Evolutionary conservation across 1,140 invertebrate species (phyloP).

Genomic region (Caenorhabditis inopinata): DNA sequence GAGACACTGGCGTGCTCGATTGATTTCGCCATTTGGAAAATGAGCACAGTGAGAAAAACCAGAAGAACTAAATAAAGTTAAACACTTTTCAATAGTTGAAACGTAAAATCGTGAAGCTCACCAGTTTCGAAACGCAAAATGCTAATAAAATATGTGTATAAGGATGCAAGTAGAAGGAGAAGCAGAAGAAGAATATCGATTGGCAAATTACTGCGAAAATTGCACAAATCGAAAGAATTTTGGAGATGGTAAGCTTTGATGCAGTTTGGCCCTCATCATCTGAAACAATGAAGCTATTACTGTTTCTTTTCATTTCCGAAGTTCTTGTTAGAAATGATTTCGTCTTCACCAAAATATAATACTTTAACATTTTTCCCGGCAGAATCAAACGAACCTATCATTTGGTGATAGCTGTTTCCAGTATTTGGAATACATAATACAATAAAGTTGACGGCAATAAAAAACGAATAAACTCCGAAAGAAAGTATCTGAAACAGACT

Average conservation of each 20-base stretch:
- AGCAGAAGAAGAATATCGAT: slow-evolving; percentile 30
- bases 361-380: neutral
- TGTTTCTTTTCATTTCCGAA: too few species aligned
- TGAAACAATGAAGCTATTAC: too few species aligned
- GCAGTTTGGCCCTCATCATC: neutral
- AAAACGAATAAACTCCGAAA: neutral
- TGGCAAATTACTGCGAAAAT: slow-evolving; percentile 12
- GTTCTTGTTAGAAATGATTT: too few species aligned
- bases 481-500: slow-evolving; percentile 3
- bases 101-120: neutral
- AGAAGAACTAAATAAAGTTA: slow-evolving; percentile 19
- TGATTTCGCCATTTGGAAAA: slow-evolving; percentile 29
- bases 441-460: neutral
- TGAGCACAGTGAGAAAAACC: neutral
- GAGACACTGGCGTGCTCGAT: neutral
- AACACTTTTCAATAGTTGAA: neutral
- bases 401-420: neutral
- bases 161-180: slow-evolving; percentile 32
- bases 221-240: slow-evolving; percentile 9
- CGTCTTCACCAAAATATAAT: too few species aligned
- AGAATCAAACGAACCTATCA: neutral
- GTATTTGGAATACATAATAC: slow-evolving; percentile 13
- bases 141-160: slow-evolving; percentile 36
- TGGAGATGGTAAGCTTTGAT: neutral
- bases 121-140: slow-evolving; percentile 24